Evolutionary conservation across 2,797 vertebrate species (phyloP).

Genomic region (Lemur catta): DNA sequence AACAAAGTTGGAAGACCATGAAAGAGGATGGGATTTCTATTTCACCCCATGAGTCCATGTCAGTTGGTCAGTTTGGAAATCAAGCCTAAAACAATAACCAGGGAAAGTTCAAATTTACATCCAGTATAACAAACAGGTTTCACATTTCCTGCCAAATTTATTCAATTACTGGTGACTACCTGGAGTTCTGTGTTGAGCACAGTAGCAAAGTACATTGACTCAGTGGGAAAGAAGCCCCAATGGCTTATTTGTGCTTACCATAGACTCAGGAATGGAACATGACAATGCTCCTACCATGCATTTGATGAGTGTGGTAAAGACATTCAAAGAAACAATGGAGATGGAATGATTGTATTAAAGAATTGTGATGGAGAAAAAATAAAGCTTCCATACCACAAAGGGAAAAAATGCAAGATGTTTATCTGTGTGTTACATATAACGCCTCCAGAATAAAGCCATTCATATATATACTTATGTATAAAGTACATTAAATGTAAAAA

Average conservation of each 20-base stretch:
- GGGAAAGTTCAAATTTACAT: conserved; percentile 53
- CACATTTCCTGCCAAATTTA: background rate
- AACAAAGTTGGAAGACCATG: conserved; percentile 27
- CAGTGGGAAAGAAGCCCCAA: background rate
- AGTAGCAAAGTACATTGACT: background rate
- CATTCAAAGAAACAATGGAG: background rate
- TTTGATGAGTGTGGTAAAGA: background rate
- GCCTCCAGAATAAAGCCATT: background rate
- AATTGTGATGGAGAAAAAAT: background rate
- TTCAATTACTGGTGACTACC: background rate
- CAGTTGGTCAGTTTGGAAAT: conserved; percentile 56
- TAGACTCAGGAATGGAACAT: background rate
- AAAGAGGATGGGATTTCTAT: conserved; percentile 11
- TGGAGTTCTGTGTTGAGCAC: background rate
- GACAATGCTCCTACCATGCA: background rate
- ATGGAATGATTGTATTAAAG: background rate
- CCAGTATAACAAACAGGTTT: conserved; percentile 8
- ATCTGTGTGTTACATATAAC: background rate
- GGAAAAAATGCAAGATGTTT: background rate
- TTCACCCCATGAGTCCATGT: background rate
- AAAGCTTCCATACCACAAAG: background rate
- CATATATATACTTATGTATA: background rate
- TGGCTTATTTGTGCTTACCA: background rate
- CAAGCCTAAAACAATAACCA: conserved; percentile 57
- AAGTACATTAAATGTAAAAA: background rate